A percentile compares a stretch with the other conserved stretches of the same genome.
phyloP scores from a whole-genome alignment of 2,888 invertebrate species.

The Oligia latruncula region DNA sequence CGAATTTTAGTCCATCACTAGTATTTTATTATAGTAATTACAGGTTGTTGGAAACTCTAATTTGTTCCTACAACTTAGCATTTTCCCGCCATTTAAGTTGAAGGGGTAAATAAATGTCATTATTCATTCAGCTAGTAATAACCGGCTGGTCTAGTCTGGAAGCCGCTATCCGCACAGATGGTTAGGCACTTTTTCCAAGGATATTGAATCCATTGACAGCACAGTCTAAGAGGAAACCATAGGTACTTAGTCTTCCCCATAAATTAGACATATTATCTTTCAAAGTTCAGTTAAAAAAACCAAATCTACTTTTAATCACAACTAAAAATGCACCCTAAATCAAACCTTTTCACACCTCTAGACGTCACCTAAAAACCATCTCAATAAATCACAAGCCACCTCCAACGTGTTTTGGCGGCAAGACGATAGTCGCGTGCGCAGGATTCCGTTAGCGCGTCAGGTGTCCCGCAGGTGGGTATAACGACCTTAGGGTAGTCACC shows the following conservation, averaged over 20 bases:
- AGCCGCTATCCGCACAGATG: background rate
- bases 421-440: slow-evolving; percentile 75
- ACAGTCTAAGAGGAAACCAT: too few relatives aligned
- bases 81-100: background rate
- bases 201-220: too few relatives aligned
- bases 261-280: too few relatives aligned
- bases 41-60: background rate
- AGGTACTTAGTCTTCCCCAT: too few relatives aligned
- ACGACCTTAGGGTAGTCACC: slow-evolving; percentile 80
- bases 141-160: background rate
- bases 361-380: background rate
- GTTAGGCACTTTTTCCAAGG: too few relatives aligned
- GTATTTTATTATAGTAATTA: background rate
- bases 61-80: background rate
- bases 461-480: slow-evolving; percentile 78
- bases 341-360: slow-evolving; percentile 8
- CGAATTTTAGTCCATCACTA: too few relatives aligned
- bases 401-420: slow-evolving; percentile 54
- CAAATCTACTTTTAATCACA: background rate
- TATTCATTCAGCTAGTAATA: background rate
- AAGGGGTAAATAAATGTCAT: background rate
- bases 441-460: slow-evolving; percentile 86
- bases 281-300: background rate
- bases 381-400: slow-evolving; percentile 55
- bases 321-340: background rate